Evolutionary conservation across 2,888 invertebrate species (phyloP).

Genomic region (Perizoma affinitatum): DNA sequence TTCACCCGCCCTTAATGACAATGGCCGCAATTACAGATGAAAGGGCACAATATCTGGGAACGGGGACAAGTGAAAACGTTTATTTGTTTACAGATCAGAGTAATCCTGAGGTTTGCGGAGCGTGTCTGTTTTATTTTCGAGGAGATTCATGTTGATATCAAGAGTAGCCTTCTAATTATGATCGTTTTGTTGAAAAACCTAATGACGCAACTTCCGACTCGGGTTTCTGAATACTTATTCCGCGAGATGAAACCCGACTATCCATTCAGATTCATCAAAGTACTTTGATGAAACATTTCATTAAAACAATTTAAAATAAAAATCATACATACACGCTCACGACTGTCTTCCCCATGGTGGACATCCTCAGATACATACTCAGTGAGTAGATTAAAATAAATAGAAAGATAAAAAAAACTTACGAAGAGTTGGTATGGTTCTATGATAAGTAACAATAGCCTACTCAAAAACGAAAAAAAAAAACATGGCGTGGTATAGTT

Average conservation of each 20-base stretch:
- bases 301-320: too few species aligned
- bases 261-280: too few species aligned
- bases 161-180: constrained; percentile 9
- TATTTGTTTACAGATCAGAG: constrained; percentile 39
- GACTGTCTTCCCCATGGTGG: too few species aligned
- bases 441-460: too few species aligned
- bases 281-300: too few species aligned
- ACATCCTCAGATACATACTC: too few species aligned
- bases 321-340: too few species aligned
- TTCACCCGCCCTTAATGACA: constrained; percentile 5
- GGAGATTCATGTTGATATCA: constrained; percentile 28
- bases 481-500: too few species aligned
- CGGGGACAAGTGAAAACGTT: constrained; percentile 23
- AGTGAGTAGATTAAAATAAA: too few species aligned
- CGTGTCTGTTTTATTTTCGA: constrained; percentile 41
- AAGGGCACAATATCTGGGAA: constrained; percentile 9
- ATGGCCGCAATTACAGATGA: constrained; percentile 3
- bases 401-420: too few species aligned
- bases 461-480: too few species aligned
- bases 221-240: background rate
- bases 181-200: constrained; percentile 2
- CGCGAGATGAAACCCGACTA: background rate
- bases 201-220: constrained; percentile 5
- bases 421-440: too few species aligned
- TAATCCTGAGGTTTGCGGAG: constrained; percentile 34